Evolutionary conservation across 1,140 invertebrate genomes (phyloP).

Genomic region (Drosophila guanche): DNA sequence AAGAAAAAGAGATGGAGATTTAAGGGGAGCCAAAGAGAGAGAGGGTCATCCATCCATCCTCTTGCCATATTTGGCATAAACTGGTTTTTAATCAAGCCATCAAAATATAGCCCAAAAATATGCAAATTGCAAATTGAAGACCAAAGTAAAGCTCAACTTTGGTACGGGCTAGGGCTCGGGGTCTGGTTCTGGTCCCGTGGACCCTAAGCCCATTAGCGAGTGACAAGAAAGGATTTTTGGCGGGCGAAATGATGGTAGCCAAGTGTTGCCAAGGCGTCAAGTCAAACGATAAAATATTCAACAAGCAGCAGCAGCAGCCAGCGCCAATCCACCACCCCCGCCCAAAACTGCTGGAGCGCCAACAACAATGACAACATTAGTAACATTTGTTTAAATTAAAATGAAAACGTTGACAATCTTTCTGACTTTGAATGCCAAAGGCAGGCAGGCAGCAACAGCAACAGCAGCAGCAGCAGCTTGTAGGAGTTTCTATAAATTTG

Average conservation of each 20-base stretch:
- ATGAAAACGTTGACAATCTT: slow-evolving; percentile 81
- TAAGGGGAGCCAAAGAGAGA: too few species aligned
- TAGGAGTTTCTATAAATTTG: slow-evolving; percentile 2
- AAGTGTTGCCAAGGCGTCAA: slow-evolving; percentile 76
- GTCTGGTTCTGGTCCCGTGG: background rate
- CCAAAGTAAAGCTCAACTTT: slow-evolving; percentile 5
- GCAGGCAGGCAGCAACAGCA: slow-evolving; percentile 12
- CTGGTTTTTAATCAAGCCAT: slow-evolving; percentile 51
- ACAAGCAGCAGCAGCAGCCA: slow-evolving; percentile 36
- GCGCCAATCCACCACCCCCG: background rate
- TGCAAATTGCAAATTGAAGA: slow-evolving; percentile 45
- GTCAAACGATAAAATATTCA: slow-evolving; percentile 82
- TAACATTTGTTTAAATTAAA: slow-evolving; percentile 83
- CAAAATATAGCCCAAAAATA: slow-evolving; percentile 48
- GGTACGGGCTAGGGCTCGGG: background rate
- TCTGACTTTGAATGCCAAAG: slow-evolving; percentile 76
- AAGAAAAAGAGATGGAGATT: too few species aligned
- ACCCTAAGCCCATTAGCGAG: slow-evolving; percentile 60
- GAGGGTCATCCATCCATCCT: background rate
- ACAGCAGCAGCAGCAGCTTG: slow-evolving; percentile 56
- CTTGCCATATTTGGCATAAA: slow-evolving; percentile 19
- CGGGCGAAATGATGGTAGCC: slow-evolving; percentile 61
- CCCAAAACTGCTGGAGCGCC: slow-evolving; percentile 22
- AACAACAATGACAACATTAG: slow-evolving; percentile 78
- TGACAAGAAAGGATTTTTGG: slow-evolving; percentile 72